phyloP scores from a whole-genome alignment of 1,140 invertebrate genomes.

The Drosophila kohkoa region DNA sequence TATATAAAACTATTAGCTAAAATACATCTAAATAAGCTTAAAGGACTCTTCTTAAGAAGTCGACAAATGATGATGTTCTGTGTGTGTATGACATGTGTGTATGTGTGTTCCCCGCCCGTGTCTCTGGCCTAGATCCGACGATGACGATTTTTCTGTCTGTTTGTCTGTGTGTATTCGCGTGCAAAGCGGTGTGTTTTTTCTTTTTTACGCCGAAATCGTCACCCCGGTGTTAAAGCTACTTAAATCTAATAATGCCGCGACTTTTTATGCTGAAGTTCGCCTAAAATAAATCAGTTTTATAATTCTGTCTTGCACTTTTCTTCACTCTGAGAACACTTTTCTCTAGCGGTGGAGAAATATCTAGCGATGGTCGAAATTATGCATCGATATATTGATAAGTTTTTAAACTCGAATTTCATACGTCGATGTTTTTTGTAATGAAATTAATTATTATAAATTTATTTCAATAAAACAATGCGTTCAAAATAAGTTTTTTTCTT shows the following conservation, averaged over 20 bases:
- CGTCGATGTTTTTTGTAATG: too few relatives aligned
- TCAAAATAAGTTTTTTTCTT: too few relatives aligned
- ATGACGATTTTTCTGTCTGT: conserved; percentile 47
- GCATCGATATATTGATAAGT: too few relatives aligned
- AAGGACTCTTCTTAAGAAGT: conserved; percentile 12
- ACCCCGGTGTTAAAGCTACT: conserved; percentile 45
- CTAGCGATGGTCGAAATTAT: too few relatives aligned
- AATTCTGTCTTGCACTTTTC: conserved; percentile 35
- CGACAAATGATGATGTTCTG: conserved; percentile 15
- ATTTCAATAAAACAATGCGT: too few relatives aligned
- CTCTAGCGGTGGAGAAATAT: too few relatives aligned
- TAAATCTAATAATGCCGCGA: conserved; percentile 60
- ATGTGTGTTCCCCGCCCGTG: conserved; percentile 23
- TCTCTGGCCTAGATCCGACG: conserved; percentile 29
- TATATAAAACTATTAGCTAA: conserved; percentile 21
- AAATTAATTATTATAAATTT: too few relatives aligned
- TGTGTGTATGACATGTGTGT: conserved; percentile 32
- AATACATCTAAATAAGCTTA: conserved; percentile 30
- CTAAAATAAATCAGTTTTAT: conserved; percentile 51
- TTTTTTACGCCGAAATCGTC: conserved; percentile 33
- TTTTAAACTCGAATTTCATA: too few relatives aligned
- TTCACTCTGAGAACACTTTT: conserved; percentile 33
- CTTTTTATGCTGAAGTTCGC: conserved; percentile 35
- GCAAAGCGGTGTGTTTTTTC: background rate
- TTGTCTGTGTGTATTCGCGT: background rate